Conservation (phyloP, 2,888 invertebrate genomes). For the Hypsopygia costalis region DNA sequence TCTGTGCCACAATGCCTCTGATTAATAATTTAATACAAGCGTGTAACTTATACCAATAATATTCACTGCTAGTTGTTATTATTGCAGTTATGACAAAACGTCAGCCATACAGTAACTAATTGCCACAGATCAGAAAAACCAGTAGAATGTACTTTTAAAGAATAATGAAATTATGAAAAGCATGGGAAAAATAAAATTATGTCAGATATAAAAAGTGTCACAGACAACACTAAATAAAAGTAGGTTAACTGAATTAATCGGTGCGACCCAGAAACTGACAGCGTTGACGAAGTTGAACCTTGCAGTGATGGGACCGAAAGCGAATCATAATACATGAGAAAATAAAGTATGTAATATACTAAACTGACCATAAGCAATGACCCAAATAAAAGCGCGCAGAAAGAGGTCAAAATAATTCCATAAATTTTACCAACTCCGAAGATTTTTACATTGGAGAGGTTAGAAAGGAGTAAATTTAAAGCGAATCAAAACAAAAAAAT, state of each 20-base stretch:
- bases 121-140: neutral
- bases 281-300: slow-evolving; percentile 33
- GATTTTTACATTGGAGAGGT: no score
- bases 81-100: neutral
- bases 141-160: no score
- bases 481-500: no score
- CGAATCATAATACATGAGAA: neutral
- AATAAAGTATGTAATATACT: neutral
- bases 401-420: neutral
- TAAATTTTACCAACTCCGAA: neutral
- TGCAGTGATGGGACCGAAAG: slow-evolving; percentile 12
- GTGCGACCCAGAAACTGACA: slow-evolving; percentile 71
- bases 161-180: slow-evolving; percentile 36
- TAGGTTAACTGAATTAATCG: slow-evolving; percentile 75
- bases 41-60: neutral
- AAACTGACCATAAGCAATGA: neutral
- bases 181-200: slow-evolving; percentile 55
- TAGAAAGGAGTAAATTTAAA: no score
- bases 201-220: slow-evolving; percentile 70
- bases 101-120: no score
- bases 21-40: neutral
- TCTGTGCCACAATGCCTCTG: slow-evolving; percentile 3
- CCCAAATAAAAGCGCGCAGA: neutral
- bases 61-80: no score
- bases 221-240: slow-evolving; percentile 69